Evolutionary conservation across 2,113 vertebrate species (phyloP).

Genomic region (Oplegnathus fasciatus): DNA sequence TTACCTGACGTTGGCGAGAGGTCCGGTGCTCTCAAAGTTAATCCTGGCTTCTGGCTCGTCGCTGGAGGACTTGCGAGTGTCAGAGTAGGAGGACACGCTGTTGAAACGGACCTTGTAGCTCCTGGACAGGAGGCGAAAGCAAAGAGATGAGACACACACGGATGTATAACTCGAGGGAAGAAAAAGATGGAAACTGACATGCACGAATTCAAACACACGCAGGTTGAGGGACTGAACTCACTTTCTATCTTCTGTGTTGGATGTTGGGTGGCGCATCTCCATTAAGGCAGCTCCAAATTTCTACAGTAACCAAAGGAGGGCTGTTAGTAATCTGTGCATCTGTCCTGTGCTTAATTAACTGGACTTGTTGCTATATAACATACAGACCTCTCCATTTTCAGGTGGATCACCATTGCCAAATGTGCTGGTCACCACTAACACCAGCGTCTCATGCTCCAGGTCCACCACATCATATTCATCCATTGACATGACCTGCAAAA

Average conservation of each 20-base stretch:
- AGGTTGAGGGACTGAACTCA: slow-evolving; percentile 77
- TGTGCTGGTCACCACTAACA: slow-evolving; percentile 95
- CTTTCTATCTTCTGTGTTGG: slow-evolving; percentile 94
- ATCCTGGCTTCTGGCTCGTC: slow-evolving; percentile 90
- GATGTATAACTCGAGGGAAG: accelerated
- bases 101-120: slow-evolving; percentile 99
- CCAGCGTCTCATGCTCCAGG: slow-evolving; percentile 94
- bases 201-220: neutral
- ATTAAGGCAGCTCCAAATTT: slow-evolving; percentile 96
- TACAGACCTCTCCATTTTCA: slow-evolving; percentile 94
- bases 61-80: slow-evolving; percentile 92
- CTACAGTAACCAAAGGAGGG: slow-evolving; percentile 76
- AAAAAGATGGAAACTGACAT: neutral
- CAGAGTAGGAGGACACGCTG: slow-evolving; percentile 96
- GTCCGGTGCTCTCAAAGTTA: slow-evolving; percentile 96
- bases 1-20: slow-evolving; percentile 96
- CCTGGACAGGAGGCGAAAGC: slow-evolving; percentile 77
- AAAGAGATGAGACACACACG: neutral
- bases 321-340: neutral
- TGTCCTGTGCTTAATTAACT: neutral
- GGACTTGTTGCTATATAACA: neutral
- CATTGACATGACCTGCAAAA: slow-evolving; percentile 92
- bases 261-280: slow-evolving; percentile 97
- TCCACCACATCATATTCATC: slow-evolving; percentile 97
- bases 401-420: slow-evolving; percentile 97